Conservation (phyloP, 2,888 invertebrate genomes). For the Melinopterus prodromus region DNA sequence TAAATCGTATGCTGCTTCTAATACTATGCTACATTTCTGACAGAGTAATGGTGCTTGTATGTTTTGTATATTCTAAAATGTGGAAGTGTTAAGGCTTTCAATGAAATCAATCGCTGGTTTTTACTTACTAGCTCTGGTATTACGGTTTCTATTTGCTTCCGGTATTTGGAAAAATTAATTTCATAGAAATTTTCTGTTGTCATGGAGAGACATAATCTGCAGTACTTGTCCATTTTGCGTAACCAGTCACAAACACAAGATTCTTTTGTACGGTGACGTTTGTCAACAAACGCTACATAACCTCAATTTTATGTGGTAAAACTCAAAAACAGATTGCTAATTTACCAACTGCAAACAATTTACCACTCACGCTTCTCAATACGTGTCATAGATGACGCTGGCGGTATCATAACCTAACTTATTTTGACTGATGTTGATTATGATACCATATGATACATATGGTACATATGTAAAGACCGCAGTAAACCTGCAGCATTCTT, state of each 20-base stretch:
- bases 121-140: neutral
- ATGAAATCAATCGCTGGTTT: neutral
- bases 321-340: no score
- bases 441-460: no score
- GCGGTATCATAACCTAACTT: no score
- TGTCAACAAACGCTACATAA: neutral
- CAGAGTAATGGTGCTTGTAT: slow-evolving; percentile 20
- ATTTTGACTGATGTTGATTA: no score
- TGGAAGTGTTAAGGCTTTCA: neutral
- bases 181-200: neutral
- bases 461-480: no score
- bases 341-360: no score
- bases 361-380: no score
- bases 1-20: slow-evolving; percentile 28
- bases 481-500: no score
- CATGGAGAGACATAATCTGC: neutral
- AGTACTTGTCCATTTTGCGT: neutral
- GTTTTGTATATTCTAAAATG: neutral
- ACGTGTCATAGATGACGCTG: neutral
- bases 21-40: slow-evolving; percentile 16
- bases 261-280: neutral
- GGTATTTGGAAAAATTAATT: neutral
- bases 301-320: no score
- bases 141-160: neutral
- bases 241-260: no score